Percentiles rank a stretch among this genome's conserved stretches.
Evolutionary conservation across 2,113 vertebrate genomes (phyloP).

Genomic region (Carlito syrichta): DNA sequence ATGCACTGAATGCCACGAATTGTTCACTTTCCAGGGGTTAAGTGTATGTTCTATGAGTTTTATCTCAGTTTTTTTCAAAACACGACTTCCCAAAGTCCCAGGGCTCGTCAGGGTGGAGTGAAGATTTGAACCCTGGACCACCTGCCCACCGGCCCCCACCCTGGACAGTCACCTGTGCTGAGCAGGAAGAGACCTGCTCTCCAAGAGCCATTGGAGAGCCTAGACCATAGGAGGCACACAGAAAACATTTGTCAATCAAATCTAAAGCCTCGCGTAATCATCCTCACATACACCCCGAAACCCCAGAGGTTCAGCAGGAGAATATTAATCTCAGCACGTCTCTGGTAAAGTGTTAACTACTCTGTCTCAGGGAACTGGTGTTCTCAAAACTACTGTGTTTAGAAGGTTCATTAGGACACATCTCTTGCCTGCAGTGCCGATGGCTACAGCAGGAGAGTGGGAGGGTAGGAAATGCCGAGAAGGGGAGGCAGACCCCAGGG

Average conservation of each 20-base stretch:
- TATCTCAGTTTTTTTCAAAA: not conserved
- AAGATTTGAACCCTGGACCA: not conserved
- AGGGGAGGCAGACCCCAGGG: accelerated
- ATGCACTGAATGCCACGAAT: too few species aligned
- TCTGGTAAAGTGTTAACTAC: not conserved
- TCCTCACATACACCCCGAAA: accelerated
- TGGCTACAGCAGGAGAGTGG: accelerated
- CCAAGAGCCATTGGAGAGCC: accelerated
- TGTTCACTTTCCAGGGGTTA: not conserved
- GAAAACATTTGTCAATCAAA: not conserved
- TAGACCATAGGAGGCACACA: accelerated
- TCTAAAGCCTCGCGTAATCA: not conserved
- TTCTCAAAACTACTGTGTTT: not conserved
- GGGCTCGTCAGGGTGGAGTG: accelerated
- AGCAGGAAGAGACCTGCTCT: not conserved
- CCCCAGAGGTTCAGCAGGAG: accelerated
- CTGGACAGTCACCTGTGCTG: not conserved
- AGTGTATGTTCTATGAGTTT: not conserved
- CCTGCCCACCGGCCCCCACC: not conserved
- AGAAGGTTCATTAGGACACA: accelerated
- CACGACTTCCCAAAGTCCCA: not conserved
- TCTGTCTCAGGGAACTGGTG: not conserved
- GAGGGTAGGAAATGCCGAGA: accelerated
- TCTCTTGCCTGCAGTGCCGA: not conserved
- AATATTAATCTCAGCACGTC: too few species aligned